A percentile compares a stretch with the other conserved stretches of the same genome.
These are phyloP conservation scores for Druceiella hillmani DNA, from an alignment of 2,888 invertebrate genomes.

Conservation along the genomic window DNA sequence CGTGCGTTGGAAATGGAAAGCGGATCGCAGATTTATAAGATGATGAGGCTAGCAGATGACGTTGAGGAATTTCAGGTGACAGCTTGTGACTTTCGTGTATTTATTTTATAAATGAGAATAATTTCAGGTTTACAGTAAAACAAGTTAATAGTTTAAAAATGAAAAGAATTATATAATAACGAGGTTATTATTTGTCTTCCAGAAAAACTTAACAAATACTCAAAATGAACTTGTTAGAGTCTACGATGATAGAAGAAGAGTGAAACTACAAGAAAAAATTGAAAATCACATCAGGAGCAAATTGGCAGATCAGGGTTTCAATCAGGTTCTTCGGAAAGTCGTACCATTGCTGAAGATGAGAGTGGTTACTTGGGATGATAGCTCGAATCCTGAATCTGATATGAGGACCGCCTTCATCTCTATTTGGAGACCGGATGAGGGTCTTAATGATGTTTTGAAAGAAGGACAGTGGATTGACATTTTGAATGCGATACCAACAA, in stretches of 20 bases:
- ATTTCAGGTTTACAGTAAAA: too few relatives aligned
- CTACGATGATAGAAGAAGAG: constrained; percentile 33
- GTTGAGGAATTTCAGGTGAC: constrained; percentile 44
- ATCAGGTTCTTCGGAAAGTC: constrained; percentile 30
- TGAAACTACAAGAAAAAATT: constrained; percentile 31
- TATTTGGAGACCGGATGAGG: constrained; percentile 66
- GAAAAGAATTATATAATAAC: too few relatives aligned
- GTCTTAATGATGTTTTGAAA: constrained; percentile 49
- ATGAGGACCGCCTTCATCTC: constrained; percentile 48
- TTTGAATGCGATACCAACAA: constrained; percentile 52
- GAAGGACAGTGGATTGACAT: constrained; percentile 59
- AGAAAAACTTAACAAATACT: constrained; percentile 42
- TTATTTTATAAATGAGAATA: too few relatives aligned
- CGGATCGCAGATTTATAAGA: constrained; percentile 37
- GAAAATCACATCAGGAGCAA: constrained; percentile 32
- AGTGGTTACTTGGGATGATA: constrained; percentile 29
- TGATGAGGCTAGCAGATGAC: constrained; percentile 42
- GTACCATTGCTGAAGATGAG: constrained; percentile 36
- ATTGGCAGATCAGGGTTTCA: constrained; percentile 28
- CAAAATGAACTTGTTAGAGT: constrained; percentile 39
- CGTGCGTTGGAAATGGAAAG: constrained; percentile 26
- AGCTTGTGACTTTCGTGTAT: too few relatives aligned
- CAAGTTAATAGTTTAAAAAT: too few relatives aligned
- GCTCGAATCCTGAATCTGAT: constrained; percentile 36
- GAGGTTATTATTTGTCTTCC: constrained; percentile 24